Base-by-base conservation (phyloP, 2,113 vertebrate genomes). In the Azemiops feae region DNA sequence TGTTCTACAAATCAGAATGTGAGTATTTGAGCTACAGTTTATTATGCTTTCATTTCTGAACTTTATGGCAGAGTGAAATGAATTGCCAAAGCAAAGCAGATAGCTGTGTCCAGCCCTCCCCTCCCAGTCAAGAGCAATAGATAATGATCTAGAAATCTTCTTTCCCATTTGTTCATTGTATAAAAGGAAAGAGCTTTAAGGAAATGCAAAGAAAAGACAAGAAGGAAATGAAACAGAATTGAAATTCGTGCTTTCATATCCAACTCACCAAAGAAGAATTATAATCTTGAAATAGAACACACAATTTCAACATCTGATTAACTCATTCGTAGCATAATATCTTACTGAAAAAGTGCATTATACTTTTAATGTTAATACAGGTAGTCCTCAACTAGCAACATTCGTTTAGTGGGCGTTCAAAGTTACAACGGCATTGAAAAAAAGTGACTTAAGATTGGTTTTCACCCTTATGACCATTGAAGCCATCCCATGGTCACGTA, bases 1-100 rank as follows among this genome's bases (percentile, higher is more conserved):
- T 74, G 86, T 5, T 88, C 7, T 88, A 90, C 92, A 93, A 91
- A 88, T 93, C 89, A 93, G 34, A 91, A 25, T 91, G 45, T 52
- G 60, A 94, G 8, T 81, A 92, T 92, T 93, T 27, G 69, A 52
- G 43, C 4, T 4, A 92, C 60, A 93, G 92, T 92, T 89, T 5
- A 3, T 30, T 27, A 4, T 50, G 5, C 0, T 22, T 81, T 93
- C 57, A 16, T 50, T 9, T 95, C 92, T 52, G 6, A 4, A 87
- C 12, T 95, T 57, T 69, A 9, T 4, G 90, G 93, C 54, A 7
- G 2, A 94, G 52, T 60, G 1, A 90, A 3, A 87, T 23, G 91
- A 91, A 89, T 50, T 90, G 14, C 92, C 92, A 95, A 1, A 74
- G 16, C 60, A 88, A 94, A 90, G 1, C 90, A 43, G 3, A 2